Evolutionary conservation across 1,140 invertebrate genomes (phyloP).

Genomic region (Cotesia vestalis): DNA sequence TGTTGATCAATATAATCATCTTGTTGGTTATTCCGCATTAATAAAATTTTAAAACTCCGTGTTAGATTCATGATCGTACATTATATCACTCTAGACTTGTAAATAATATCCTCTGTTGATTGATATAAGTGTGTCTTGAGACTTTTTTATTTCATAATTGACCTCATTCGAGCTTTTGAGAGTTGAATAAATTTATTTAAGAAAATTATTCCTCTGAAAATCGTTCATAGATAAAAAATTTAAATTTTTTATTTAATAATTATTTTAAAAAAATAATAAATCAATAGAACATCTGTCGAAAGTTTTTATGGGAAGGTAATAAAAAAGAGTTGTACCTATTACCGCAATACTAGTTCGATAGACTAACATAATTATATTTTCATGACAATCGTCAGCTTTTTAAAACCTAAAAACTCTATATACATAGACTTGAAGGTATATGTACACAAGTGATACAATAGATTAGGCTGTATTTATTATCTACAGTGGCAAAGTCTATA

Average conservation of each 20-base stretch:
- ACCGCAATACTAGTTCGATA: slow-evolving; percentile 12
- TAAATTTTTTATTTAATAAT: no score
- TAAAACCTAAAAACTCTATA: no score
- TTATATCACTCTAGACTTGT: not conserved
- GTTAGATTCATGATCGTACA: not conserved
- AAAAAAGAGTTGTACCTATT: slow-evolving; percentile 10
- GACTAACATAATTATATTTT: slow-evolving; percentile 47
- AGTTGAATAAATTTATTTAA: no score
- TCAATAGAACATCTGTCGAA: no score
- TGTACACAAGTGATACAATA: not conserved
- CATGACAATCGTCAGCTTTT: slow-evolving; percentile 54
- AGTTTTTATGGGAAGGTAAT: not conserved
- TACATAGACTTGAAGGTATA: slow-evolving; percentile 23
- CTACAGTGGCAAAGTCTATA: slow-evolving; percentile 5
- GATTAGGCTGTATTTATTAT: no score
- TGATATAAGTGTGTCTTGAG: no score
- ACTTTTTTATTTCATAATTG: no score
- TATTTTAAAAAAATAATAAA: no score
- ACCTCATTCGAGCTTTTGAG: no score
- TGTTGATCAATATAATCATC: slow-evolving; percentile 18
- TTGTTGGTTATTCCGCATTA: slow-evolving; percentile 21
- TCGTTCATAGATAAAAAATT: no score
- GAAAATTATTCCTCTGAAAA: no score
- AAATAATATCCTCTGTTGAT: not conserved
- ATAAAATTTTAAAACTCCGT: slow-evolving; percentile 16